Conservation (phyloP, 2,888 invertebrate species). For the Machimus rusticus region DNA sequence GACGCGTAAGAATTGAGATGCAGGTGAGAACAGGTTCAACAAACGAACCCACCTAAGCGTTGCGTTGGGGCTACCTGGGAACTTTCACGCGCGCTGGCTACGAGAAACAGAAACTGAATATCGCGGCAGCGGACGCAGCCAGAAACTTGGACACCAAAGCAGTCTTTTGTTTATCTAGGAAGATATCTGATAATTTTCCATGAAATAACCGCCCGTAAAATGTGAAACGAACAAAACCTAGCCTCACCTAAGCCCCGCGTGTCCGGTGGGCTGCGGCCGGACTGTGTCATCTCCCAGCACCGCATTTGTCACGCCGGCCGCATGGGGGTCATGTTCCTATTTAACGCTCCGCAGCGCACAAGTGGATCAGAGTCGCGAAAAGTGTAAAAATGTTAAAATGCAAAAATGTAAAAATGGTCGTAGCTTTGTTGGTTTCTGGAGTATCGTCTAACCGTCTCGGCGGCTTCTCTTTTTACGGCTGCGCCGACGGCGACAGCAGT, state of each 20-base stretch:
- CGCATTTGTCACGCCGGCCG: background rate
- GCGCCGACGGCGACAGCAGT: background rate
- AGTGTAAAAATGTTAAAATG: background rate
- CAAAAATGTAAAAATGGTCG: background rate
- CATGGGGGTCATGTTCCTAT: conserved; percentile 26
- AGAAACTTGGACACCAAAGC: conserved; percentile 6
- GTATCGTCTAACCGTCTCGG: background rate
- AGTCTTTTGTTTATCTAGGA: conserved; percentile 3
- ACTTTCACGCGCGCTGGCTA: conserved; percentile 7
- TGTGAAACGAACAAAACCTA: background rate
- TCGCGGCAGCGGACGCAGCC: background rate
- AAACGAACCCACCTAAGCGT: conserved; percentile 5
- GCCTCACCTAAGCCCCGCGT: background rate
- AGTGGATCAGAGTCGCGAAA: background rate
- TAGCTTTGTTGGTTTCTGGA: background rate
- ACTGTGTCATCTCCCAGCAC: background rate
- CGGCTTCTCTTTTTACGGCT: background rate
- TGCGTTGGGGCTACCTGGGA: background rate
- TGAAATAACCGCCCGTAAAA: background rate
- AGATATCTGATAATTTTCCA: conserved; percentile 8
- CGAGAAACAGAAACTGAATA: conserved; percentile 27
- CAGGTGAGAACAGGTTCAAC: background rate
- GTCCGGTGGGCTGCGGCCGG: background rate
- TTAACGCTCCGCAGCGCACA: conserved; percentile 16
- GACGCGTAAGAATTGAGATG: background rate